These are phyloP conservation scores for Panonychus citri DNA, from an alignment of 1,140 invertebrate genomes.

Conservation along the genomic window DNA sequence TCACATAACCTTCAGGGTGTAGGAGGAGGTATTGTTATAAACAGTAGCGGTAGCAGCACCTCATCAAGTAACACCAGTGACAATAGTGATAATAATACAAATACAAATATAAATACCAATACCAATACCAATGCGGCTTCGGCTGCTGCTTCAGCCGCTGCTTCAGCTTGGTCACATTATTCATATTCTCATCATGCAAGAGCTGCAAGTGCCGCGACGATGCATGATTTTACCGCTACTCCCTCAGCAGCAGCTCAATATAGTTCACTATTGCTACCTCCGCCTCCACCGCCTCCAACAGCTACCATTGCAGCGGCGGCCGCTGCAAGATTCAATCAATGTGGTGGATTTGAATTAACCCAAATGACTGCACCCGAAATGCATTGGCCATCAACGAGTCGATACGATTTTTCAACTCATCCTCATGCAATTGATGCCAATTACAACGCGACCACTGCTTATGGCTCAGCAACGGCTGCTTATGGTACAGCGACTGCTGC, in stretches of 20 bases:
- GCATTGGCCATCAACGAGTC: background rate
- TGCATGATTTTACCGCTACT: too few relatives aligned
- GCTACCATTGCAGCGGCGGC: background rate
- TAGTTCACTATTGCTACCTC: background rate
- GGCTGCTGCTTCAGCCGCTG: background rate
- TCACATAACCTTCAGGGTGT: too few relatives aligned
- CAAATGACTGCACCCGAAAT: background rate
- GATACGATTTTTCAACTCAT: background rate
- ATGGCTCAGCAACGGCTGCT: background rate
- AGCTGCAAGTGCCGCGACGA: too few relatives aligned
- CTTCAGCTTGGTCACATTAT: too few relatives aligned
- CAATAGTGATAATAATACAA: too few relatives aligned
- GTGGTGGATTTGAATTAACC: background rate
- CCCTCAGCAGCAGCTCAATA: background rate
- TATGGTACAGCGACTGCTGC: background rate
- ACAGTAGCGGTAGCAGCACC: too few relatives aligned
- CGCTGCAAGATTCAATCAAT: background rate
- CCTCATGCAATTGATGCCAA: background rate
- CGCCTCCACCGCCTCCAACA: too few relatives aligned
- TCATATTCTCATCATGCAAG: too few relatives aligned
- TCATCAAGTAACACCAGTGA: too few relatives aligned
- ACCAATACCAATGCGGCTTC: background rate
- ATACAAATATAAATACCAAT: background rate
- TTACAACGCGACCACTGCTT: background rate
- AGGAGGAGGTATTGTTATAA: too few relatives aligned